These are phyloP conservation scores for Temnothorax longispinosus DNA, from an alignment of 1,140 invertebrate genomes.

Conservation along the genomic window DNA sequence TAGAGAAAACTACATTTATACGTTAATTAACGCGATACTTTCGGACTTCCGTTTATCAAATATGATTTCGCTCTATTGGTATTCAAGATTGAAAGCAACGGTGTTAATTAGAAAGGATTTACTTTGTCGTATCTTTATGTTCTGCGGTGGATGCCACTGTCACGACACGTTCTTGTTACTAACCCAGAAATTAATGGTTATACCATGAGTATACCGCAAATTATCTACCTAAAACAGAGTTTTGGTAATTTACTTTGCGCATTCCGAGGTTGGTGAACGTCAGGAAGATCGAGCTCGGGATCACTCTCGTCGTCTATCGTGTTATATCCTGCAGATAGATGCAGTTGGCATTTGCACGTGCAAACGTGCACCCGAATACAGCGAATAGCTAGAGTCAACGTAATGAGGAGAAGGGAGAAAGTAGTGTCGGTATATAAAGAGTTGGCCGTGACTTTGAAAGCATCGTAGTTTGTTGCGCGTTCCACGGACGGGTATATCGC, in stretches of 20 bases:
- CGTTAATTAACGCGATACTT: not conserved
- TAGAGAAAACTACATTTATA: not conserved
- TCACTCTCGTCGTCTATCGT: not conserved
- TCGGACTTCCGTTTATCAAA: not conserved
- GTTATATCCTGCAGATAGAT: conserved; percentile 32
- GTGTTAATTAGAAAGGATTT: conserved; percentile 30
- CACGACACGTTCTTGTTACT: not conserved
- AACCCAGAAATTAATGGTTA: not conserved
- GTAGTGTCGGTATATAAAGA: conserved; percentile 83
- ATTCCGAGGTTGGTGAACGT: not conserved
- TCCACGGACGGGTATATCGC: conserved; percentile 37
- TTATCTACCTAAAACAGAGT: not conserved
- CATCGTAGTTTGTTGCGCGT: conserved; percentile 72
- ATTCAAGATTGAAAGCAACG: not conserved
- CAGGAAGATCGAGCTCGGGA: not conserved
- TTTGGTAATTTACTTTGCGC: conserved; percentile 23
- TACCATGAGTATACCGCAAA: not conserved
- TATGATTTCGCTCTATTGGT: not conserved
- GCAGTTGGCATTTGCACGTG: not conserved
- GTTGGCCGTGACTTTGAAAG: conserved; percentile 85
- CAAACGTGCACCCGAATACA: conserved; percentile 28
- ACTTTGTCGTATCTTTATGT: not conserved
- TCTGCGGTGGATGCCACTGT: not conserved
- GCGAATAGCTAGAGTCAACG: conserved; percentile 48
- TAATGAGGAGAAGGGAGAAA: conserved; percentile 84